Percentiles rank a stretch among this genome's conserved stretches.
phyloP scores from a whole-genome alignment of 2,797 vertebrate species.

The Lutjanus argentimaculatus region DNA sequence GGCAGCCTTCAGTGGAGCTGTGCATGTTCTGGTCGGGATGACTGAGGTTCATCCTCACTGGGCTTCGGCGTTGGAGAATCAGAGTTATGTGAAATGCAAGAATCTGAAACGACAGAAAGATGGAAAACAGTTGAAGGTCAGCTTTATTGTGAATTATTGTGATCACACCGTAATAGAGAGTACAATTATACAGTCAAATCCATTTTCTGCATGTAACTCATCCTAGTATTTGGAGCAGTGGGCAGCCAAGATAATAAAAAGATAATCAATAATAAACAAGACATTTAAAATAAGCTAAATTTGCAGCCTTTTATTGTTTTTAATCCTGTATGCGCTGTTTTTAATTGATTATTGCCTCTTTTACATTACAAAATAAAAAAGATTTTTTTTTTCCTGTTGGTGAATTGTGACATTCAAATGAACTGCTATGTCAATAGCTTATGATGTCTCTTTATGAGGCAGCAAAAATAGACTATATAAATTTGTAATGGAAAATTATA shows the following conservation, averaged over 20 bases:
- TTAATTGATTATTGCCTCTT: neutral
- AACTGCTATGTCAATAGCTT: neutral
- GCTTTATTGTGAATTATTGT: too few relatives aligned
- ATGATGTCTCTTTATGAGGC: neutral
- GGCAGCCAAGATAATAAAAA: neutral
- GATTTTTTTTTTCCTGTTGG: neutral
- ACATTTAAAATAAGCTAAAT: neutral
- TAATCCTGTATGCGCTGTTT: neutral
- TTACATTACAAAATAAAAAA: neutral
- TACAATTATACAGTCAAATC: too few relatives aligned
- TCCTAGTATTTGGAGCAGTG: too few relatives aligned
- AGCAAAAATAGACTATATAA: slow-evolving; percentile 16
- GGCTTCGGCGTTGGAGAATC: slow-evolving; percentile 33
- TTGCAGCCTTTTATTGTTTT: neutral
- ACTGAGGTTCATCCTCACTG: slow-evolving; percentile 85
- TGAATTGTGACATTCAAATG: slow-evolving; percentile 17
- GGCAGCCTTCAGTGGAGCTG: slow-evolving; percentile 72
- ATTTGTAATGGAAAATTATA: neutral
- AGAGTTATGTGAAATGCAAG: slow-evolving; percentile 32
- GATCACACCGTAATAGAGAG: too few relatives aligned
- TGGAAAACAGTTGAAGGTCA: slow-evolving; percentile 3
- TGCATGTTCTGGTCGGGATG: slow-evolving; percentile 83
- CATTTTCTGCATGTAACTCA: too few relatives aligned
- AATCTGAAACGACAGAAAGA: slow-evolving; percentile 63
- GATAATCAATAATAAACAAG: slow-evolving; percentile 4